phyloP scores from a whole-genome alignment of 64 coral and sea anemone genomes.

The Orbicella faveolata region DNA sequence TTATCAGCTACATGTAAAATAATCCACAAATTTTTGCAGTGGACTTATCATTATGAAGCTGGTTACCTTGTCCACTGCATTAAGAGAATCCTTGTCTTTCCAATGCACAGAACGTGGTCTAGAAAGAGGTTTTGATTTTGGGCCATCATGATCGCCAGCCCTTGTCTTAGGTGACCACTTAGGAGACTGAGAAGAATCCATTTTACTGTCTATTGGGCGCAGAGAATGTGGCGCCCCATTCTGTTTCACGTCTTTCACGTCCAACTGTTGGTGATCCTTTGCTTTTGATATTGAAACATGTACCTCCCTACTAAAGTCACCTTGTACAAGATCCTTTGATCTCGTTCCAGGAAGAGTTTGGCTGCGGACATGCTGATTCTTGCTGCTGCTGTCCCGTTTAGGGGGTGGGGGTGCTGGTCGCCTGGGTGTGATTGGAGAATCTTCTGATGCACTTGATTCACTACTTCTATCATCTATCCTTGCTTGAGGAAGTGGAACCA shows the following conservation, averaged over 20 bases:
- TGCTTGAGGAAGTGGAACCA: conserved; percentile 45
- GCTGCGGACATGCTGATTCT: neutral
- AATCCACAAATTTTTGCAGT: too few relatives aligned
- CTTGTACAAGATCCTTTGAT: neutral
- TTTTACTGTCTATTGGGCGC: neutral
- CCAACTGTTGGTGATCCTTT: neutral
- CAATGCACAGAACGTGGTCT: neutral
- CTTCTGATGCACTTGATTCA: conserved; percentile 22
- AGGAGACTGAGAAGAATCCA: neutral
- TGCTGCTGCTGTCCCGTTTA: neutral
- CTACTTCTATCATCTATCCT: neutral
- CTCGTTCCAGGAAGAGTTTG: neutral
- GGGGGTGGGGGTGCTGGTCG: conserved; percentile 39
- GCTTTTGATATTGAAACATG: neutral
- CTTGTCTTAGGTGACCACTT: neutral
- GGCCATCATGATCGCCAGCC: too few relatives aligned
- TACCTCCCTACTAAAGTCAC: neutral
- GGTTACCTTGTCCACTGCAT: neutral
- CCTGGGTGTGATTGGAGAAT: conserved; percentile 30
- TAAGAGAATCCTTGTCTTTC: neutral
- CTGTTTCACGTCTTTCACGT: neutral
- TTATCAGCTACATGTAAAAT: too few relatives aligned
- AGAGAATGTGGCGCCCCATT: neutral
- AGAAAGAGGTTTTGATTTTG: neutral
- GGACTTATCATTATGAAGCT: neutral